Conservation (phyloP, 1,140 invertebrate species). For the Heliconius congener region DNA sequence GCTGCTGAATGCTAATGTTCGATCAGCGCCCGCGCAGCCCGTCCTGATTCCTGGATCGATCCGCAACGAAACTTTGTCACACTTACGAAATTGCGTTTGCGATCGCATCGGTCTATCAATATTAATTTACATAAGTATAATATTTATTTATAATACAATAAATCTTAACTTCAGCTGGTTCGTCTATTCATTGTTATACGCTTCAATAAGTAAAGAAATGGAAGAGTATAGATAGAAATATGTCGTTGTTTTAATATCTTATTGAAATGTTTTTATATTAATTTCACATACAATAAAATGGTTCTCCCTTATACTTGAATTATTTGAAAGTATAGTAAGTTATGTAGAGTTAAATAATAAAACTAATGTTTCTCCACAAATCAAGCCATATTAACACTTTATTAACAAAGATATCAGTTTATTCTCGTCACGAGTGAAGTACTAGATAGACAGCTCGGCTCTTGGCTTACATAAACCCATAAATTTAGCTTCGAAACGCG, state of each 20-base stretch:
- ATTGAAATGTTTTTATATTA: neutral
- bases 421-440: slow-evolving; percentile 51
- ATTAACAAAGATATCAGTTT: slow-evolving; percentile 35
- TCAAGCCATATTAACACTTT: slow-evolving; percentile 17
- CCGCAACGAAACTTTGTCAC: slow-evolving; percentile 19
- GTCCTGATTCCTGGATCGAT: slow-evolving; percentile 30
- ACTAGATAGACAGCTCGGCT: slow-evolving; percentile 65
- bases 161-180: neutral
- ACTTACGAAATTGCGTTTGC: neutral
- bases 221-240: neutral
- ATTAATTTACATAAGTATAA: neutral
- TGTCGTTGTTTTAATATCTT: neutral
- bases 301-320: too few relatives aligned
- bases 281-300: too few relatives aligned
- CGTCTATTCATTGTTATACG: neutral
- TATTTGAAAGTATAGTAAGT: too few relatives aligned
- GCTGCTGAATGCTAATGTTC: slow-evolving; percentile 73
- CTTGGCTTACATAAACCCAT: slow-evolving; percentile 51
- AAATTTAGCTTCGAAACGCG: slow-evolving; percentile 55
- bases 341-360: neutral
- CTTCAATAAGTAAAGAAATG: neutral
- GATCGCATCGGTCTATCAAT: neutral
- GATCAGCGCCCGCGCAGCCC: slow-evolving; percentile 50
- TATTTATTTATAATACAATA: slow-evolving; percentile 13
- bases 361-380: neutral